These are phyloP conservation scores for Heliconius erato DNA, from an alignment of 2,888 invertebrate species.

Conservation along the genomic window DNA sequence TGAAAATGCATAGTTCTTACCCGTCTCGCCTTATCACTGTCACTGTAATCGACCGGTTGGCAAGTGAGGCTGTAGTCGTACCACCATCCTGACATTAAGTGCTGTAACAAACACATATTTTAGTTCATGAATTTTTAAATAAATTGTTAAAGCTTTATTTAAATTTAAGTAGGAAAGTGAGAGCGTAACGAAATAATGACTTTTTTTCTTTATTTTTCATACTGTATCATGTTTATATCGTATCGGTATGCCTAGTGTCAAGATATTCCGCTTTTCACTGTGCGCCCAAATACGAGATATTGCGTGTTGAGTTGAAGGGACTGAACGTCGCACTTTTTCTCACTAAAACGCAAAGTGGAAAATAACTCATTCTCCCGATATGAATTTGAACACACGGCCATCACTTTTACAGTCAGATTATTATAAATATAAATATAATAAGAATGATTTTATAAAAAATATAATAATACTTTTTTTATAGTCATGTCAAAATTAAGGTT, in stretches of 20 bases:
- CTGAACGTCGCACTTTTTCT: too few relatives aligned
- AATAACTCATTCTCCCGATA: not conserved
- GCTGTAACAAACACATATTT: constrained; percentile 85
- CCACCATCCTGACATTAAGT: constrained; percentile 96
- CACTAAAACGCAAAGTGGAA: too few relatives aligned
- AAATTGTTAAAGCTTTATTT: too few relatives aligned
- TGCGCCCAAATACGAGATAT: too few relatives aligned
- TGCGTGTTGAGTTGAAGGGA: too few relatives aligned
- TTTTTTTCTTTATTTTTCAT: too few relatives aligned
- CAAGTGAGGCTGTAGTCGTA: constrained; percentile 96
- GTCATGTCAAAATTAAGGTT: constrained; percentile 1
- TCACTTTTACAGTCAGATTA: not conserved
- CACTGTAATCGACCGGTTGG: constrained; percentile 97
- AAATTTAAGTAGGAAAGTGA: too few relatives aligned
- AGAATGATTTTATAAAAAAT: not conserved
- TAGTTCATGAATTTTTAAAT: not conserved
- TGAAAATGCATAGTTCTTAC: constrained; percentile 83
- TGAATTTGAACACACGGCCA: not conserved
- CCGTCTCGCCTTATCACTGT: constrained; percentile 92
- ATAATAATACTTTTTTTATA: not conserved
- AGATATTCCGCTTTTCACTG: too few relatives aligned
- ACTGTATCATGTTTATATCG: too few relatives aligned
- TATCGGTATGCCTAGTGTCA: too few relatives aligned
- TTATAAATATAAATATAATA: not conserved
- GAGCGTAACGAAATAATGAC: too few relatives aligned